Evolutionary conservation across 1,140 invertebrate genomes (phyloP).

Genomic region (Calephelis nemesis): DNA sequence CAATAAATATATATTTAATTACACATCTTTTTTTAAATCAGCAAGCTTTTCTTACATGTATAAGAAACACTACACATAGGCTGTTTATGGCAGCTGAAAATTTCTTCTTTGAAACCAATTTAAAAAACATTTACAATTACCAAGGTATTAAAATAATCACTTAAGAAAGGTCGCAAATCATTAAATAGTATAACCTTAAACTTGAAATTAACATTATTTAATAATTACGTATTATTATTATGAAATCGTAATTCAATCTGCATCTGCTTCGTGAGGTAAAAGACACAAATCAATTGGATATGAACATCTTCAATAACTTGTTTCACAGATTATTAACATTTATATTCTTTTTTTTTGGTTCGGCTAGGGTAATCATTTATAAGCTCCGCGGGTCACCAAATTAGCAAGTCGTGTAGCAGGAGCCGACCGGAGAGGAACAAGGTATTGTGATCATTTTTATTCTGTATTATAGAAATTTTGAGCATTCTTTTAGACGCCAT

Average conservation of each 20-base stretch:
- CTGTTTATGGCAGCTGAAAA: too few species aligned
- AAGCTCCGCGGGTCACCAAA: neutral
- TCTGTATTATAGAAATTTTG: too few species aligned
- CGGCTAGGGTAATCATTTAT: neutral
- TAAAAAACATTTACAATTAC: too few species aligned
- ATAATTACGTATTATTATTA: neutral
- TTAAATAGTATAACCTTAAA: too few species aligned
- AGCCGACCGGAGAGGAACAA: neutral
- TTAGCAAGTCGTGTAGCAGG: constrained; percentile 7
- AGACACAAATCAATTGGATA: neutral
- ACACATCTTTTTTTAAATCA: too few species aligned
- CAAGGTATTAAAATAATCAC: too few species aligned
- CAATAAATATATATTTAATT: too few species aligned
- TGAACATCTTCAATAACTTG: constrained; percentile 10
- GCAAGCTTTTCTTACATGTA: too few species aligned
- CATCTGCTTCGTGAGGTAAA: neutral
- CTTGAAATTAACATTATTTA: neutral
- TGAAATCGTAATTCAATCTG: neutral
- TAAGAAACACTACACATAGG: too few species aligned
- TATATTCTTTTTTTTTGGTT: neutral
- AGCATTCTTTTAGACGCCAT: too few species aligned
- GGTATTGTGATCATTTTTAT: neutral
- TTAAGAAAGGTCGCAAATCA: too few species aligned
- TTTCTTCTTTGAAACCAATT: too few species aligned
- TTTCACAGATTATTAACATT: constrained; percentile 14